Conservation (phyloP, 1,140 invertebrate species). For the Apis laboriosa region DNA sequence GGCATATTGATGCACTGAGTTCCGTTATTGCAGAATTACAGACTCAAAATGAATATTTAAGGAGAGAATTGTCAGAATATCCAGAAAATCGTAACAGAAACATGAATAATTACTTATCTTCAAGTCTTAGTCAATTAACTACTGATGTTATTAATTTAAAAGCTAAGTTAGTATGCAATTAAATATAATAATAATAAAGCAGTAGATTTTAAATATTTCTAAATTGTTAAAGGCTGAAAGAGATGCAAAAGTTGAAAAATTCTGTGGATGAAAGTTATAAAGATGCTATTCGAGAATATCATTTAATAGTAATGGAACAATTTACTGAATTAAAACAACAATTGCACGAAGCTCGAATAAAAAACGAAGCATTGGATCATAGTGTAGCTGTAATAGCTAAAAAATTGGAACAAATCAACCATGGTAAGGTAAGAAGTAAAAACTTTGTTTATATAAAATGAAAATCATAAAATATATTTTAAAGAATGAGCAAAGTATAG, state of each 20-base stretch:
- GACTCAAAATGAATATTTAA: slow-evolving; percentile 63
- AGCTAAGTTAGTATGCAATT: slow-evolving; percentile 62
- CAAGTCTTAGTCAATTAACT: slow-evolving; percentile 61
- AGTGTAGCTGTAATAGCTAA: slow-evolving; percentile 47
- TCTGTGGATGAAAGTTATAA: slow-evolving; percentile 58
- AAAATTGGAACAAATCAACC: slow-evolving; percentile 56
- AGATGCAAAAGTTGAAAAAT: slow-evolving; percentile 62
- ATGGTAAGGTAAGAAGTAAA: slow-evolving; percentile 56
- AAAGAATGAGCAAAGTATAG: slow-evolving; percentile 50
- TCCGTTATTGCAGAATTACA: slow-evolving; percentile 59
- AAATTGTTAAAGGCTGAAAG: slow-evolving; percentile 55
- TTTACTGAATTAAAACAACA: slow-evolving; percentile 60
- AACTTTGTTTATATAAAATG: background rate
- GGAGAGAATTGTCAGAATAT: slow-evolving; percentile 55
- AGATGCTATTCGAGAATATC: slow-evolving; percentile 62
- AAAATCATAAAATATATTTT: slow-evolving; percentile 23
- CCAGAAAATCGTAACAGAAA: slow-evolving; percentile 35
- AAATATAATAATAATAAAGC: slow-evolving; percentile 15
- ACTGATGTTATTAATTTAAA: slow-evolving; percentile 62
- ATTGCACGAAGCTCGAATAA: slow-evolving; percentile 53
- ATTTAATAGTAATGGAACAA: slow-evolving; percentile 55
- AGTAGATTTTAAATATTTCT: background rate
- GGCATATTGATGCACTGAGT: slow-evolving; percentile 57
- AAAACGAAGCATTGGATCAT: slow-evolving; percentile 53
- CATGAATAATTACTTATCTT: slow-evolving; percentile 39